These are phyloP conservation scores for Dolomedes plantarius DNA, from an alignment of 2,888 invertebrate species.

Conservation along the genomic window DNA sequence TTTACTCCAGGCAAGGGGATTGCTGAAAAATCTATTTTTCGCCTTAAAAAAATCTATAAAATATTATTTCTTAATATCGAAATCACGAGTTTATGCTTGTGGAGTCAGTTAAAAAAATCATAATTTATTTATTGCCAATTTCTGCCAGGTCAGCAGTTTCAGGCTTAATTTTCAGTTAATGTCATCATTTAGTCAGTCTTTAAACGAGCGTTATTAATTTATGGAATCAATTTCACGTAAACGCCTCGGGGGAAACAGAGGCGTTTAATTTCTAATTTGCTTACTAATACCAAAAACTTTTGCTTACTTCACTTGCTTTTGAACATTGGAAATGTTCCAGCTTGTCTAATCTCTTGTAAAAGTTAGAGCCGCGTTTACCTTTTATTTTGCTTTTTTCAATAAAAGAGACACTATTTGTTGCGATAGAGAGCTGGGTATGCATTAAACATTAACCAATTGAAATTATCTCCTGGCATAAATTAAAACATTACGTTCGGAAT, in stretches of 20 bases:
- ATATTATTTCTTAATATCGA: too few relatives aligned
- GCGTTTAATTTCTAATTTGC: background rate
- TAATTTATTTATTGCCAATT: too few relatives aligned
- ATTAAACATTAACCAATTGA: constrained; percentile 10
- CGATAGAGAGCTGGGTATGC: background rate
- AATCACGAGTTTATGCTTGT: too few relatives aligned
- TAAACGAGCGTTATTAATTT: too few relatives aligned
- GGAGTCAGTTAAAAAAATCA: too few relatives aligned
- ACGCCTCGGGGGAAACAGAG: background rate
- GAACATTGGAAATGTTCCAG: background rate
- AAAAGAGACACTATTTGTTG: background rate
- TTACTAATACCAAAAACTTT: background rate
- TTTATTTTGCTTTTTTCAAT: background rate
- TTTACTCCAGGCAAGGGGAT: too few relatives aligned
- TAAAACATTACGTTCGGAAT: background rate
- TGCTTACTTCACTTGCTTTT: background rate
- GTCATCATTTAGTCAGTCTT: too few relatives aligned
- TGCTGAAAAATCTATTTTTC: too few relatives aligned
- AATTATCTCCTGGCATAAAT: background rate
- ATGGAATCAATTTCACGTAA: background rate
- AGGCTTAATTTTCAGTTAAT: too few relatives aligned
- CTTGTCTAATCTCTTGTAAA: background rate
- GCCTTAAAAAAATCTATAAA: too few relatives aligned
- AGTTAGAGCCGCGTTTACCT: background rate
- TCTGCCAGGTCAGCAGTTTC: too few relatives aligned